These are phyloP conservation scores for Camarhynchus parvulus DNA, from an alignment of 2,113 vertebrate species.

Conservation along the genomic window DNA sequence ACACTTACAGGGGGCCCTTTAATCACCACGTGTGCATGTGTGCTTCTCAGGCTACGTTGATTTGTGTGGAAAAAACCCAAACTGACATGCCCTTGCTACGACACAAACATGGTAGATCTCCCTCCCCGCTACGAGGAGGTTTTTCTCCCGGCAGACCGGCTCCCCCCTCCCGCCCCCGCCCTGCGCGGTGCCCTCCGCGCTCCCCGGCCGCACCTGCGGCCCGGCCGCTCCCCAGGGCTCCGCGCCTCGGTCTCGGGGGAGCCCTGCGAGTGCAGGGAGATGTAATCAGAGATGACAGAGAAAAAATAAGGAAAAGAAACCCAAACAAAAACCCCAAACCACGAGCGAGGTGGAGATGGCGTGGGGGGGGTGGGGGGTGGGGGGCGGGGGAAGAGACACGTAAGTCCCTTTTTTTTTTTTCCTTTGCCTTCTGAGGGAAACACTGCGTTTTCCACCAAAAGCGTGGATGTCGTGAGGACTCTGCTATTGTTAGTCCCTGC, in stretches of 20 bases:
- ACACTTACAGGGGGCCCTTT: background rate
- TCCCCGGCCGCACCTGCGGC: slow-evolving; percentile 49
- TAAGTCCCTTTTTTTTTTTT: background rate
- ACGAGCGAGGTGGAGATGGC: slow-evolving; percentile 10
- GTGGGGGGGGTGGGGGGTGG: background rate
- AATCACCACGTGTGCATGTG: background rate
- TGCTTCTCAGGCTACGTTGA: background rate
- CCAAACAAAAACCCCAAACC: background rate
- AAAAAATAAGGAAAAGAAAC: background rate
- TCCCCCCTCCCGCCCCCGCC: background rate
- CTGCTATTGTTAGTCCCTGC: background rate
- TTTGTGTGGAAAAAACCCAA: slow-evolving; percentile 12
- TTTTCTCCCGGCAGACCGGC: background rate
- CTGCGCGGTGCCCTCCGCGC: background rate
- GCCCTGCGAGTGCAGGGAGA: slow-evolving; percentile 49
- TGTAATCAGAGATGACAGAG: slow-evolving; percentile 63
- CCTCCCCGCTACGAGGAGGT: background rate
- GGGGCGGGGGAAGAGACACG: slow-evolving; percentile 2
- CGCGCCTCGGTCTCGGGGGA: slow-evolving; percentile 54
- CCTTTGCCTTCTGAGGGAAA: background rate
- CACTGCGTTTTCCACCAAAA: slow-evolving; percentile 4
- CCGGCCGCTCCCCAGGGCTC: slow-evolving; percentile 29
- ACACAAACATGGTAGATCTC: slow-evolving; percentile 10
- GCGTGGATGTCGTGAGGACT: background rate
- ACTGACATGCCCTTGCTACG: background rate